Base-by-base conservation (phyloP, 1,140 invertebrate genomes). In the Cephus cinctus region DNA sequence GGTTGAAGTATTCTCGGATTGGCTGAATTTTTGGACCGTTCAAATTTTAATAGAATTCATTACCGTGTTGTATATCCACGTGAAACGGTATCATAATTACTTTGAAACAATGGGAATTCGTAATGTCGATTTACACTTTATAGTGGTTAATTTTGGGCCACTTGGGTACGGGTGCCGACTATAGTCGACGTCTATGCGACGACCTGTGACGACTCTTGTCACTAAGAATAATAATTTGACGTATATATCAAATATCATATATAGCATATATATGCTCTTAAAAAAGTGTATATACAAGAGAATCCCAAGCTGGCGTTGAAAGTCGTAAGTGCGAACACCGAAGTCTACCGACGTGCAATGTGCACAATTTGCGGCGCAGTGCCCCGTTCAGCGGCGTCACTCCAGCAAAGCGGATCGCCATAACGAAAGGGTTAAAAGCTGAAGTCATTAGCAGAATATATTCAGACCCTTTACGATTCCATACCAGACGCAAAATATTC, bases 401-500 rank as follows among this genome's bases (percentile, higher is more conserved):
- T 25, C 32, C 20, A 9, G n/a, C n/a, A n/a, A n/a, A n/a, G n/a
- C n/a, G n/a, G n/a, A n/a, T 6, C 25, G 25, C 25, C 25, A n/a
- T 27, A 27, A 27, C 6, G 25, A 27, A 27, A 27, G 25, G 25
- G 25, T 27, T 27, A 3, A 30, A 8, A 36, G 14, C 4, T 3
- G 3, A 36, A 36, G 9, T 9, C 34, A 18, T 9, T 36, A 5
- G 4, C 34, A 2, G 11, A 12, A 15, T 12, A 15, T 2, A 15
- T 15, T 11, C 8, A 36, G 19, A n/a, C n/a, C n/a, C n/a, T n/a
- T n/a, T n/a, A n/a, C n/a, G n/a, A n/a, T n/a, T n/a, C n/a, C n/a
- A n/a, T n/a, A n/a, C n/a, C n/a, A 2, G 34, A 36, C 3, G 34
- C 34, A 8, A 36, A 22, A 31, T 65, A 80, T 38, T 58, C 67